Evolutionary conservation across 2,113 vertebrate species (phyloP).

Genomic region (Haliaeetus leucogaster): DNA sequence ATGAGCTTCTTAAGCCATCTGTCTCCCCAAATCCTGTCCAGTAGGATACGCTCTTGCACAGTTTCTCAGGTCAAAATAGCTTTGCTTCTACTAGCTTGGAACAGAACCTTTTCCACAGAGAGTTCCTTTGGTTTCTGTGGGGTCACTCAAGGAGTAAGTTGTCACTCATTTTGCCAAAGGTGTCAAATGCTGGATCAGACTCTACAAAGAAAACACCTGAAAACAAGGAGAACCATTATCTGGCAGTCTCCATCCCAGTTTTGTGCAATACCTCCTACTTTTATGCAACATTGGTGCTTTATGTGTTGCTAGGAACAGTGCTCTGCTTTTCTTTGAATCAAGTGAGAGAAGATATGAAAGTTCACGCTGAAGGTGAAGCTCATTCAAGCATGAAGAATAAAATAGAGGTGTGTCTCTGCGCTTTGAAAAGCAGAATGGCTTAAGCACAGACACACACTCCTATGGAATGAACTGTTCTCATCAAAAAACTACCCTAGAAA

Average conservation of each 20-base stretch:
- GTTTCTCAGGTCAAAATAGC: background rate
- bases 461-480: background rate
- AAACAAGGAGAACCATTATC: background rate
- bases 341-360: background rate
- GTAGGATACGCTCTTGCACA: background rate
- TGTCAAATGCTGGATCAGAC: background rate
- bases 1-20: background rate
- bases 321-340: background rate
- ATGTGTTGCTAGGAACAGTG: background rate
- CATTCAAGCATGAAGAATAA: background rate
- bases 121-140: background rate
- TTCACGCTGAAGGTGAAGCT: background rate
- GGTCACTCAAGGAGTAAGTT: background rate
- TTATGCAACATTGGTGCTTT: background rate
- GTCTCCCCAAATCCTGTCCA: background rate
- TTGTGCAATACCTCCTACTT: background rate
- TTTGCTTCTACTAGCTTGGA: background rate
- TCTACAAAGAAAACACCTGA: background rate
- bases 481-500: background rate
- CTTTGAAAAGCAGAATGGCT: background rate
- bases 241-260: background rate
- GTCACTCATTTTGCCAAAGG: background rate
- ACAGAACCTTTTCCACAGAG: background rate
- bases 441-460: background rate
- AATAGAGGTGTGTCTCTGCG: background rate